These are phyloP conservation scores for Apodemus speciosus DNA, from an alignment of 2,113 vertebrate genomes.

Conservation along the genomic window DNA sequence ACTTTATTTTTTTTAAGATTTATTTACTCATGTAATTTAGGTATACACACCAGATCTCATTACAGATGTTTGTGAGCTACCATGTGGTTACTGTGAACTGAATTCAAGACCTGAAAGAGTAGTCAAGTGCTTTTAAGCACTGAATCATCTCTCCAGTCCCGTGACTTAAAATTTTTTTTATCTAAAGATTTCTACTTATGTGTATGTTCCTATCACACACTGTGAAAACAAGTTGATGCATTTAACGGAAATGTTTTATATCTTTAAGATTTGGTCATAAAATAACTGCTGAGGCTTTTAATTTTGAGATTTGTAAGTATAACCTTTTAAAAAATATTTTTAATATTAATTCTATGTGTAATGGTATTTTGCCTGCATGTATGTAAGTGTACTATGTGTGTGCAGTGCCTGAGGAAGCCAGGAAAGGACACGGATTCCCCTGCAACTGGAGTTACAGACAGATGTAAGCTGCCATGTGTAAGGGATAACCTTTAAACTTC, in stretches of 20 bases:
- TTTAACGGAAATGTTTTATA: slow-evolving; percentile 21
- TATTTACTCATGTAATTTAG: not conserved
- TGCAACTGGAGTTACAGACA: too few species aligned
- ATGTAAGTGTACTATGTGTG: too few species aligned
- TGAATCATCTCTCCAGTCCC: not conserved
- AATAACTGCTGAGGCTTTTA: slow-evolving; percentile 51
- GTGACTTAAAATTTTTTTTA: not conserved
- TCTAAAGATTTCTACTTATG: not conserved
- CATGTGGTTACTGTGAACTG: not conserved
- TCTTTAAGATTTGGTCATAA: slow-evolving; percentile 46
- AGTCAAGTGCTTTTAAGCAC: not conserved
- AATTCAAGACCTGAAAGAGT: not conserved
- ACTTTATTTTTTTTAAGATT: not conserved
- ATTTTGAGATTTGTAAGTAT: slow-evolving; percentile 47
- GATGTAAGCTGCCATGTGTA: not conserved
- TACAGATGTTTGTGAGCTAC: not conserved
- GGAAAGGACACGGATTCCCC: too few species aligned
- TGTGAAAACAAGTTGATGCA: slow-evolving; percentile 36
- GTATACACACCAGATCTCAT: not conserved
- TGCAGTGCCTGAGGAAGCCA: too few species aligned
- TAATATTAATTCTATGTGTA: too few species aligned
- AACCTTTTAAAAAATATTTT: not conserved
- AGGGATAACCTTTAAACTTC: slow-evolving; percentile 26
- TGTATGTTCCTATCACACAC: not conserved
- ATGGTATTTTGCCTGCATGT: too few species aligned